phyloP scores from a whole-genome alignment of 1,140 invertebrate genomes.

The Piezodorus guildinii region DNA sequence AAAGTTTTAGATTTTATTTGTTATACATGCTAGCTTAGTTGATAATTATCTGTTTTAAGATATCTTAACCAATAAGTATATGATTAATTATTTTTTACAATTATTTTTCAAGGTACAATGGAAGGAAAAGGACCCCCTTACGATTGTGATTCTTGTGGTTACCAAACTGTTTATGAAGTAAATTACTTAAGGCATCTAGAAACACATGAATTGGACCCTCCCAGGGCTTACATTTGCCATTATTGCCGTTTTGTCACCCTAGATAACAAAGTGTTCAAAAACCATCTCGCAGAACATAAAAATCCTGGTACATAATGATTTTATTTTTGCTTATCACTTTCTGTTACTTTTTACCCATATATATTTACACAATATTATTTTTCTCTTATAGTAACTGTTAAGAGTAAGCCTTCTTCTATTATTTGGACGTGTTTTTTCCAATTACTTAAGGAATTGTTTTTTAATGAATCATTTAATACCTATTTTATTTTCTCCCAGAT shows the following conservation, averaged over 20 bases:
- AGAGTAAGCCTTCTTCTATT: no score
- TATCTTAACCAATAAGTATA: background rate
- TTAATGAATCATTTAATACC: no score
- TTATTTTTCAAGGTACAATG: background rate
- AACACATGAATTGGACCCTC: background rate
- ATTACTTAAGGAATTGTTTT: no score
- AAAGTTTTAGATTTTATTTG: no score
- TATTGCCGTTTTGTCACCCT: background rate
- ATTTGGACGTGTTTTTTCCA: no score
- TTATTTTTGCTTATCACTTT: no score
- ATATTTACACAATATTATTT: no score
- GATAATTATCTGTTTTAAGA: background rate
- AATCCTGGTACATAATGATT: no score
- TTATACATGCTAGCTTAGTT: no score
- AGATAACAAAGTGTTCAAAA: background rate
- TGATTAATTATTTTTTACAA: background rate
- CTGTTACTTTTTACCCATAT: no score
- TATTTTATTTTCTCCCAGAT: no score
- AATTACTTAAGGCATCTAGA: background rate
- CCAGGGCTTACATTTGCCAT: background rate
- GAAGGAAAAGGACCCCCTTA: constrained; percentile 3
- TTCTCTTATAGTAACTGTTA: no score
- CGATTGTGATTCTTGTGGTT: constrained; percentile 3
- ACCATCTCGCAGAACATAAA: background rate
- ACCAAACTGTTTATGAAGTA: background rate